Base-by-base conservation (phyloP, 1,140 invertebrate genomes). In the Drosophila ogumai region DNA sequence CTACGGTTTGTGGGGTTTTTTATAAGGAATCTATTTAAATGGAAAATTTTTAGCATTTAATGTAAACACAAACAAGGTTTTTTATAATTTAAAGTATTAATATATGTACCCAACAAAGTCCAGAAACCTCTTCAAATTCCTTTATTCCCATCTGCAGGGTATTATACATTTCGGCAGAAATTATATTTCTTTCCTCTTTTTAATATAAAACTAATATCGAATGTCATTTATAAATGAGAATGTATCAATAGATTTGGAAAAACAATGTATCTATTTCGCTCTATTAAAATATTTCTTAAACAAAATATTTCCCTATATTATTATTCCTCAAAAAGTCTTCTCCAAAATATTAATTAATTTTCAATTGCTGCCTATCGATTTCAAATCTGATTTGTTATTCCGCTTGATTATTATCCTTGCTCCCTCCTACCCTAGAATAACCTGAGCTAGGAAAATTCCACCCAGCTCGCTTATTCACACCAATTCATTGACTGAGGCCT, bases 361-460 rank as follows among this genome's bases (percentile, higher is more conserved):
- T 10, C 28, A 8, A 31, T 22, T 31, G 17, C 10, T 13, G 19
- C 31, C 55, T 19, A 43, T 28, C 25, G 40, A 31, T 43, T 32
- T 15, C 4, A 9, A 64, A 34, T 61, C 61, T 7, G 12, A 64
- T 64, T 31, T 60, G 17, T 17, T 64, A 60, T 43, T 32, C 40
- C 8, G n/a, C 28, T 15, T 64, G 8, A 43, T 28, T 34, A 66
- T 46, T 36, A 63, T 25, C 56, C 59, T 10, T 15, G 50, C 19
- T 25, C 1, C 13, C 13, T 25, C 40, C 10, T 22, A 4, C 19
- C 17, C 13, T 3, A n/a, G 32, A 41, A 17, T 19, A 32, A 6
- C 9, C 32, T 34, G 19, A 15, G 50, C 32, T 15, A 19, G 49
- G 28, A 50, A 13, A 32, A 9, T 10, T 55, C 13, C 6, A n/a